Percentiles rank a stretch among this genome's conserved stretches.
phyloP scores from a whole-genome alignment of 1,140 invertebrate genomes.

The Drosophila cardini region DNA sequence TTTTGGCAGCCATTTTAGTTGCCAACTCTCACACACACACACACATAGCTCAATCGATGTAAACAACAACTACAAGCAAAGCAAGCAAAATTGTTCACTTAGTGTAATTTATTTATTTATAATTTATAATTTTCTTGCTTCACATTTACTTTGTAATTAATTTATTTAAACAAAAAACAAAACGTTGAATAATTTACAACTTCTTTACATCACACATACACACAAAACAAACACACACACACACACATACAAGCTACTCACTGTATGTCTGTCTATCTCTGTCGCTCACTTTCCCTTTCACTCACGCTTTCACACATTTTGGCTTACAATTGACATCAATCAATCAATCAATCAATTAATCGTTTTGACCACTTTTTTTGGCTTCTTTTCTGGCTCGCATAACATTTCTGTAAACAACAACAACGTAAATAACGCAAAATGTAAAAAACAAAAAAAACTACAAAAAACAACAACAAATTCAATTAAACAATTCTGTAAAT shows the following conservation, averaged over 20 bases:
- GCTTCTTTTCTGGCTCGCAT: slow-evolving; percentile 65
- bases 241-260: slow-evolving; percentile 40
- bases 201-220: slow-evolving; percentile 15
- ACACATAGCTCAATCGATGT: slow-evolving; percentile 65
- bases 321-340: slow-evolving; percentile 70
- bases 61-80: slow-evolving; percentile 43
- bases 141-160: slow-evolving; percentile 61
- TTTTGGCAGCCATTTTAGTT: slow-evolving; percentile 43
- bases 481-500: slow-evolving; percentile 58
- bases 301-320: slow-evolving; percentile 75
- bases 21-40: slow-evolving; percentile 38
- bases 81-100: slow-evolving; percentile 71
- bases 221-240: slow-evolving; percentile 24
- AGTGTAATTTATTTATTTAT: slow-evolving; percentile 80
- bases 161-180: slow-evolving; percentile 45
- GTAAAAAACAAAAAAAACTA: slow-evolving; percentile 53
- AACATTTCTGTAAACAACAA: slow-evolving; percentile 55
- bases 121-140: slow-evolving; percentile 50
- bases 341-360: slow-evolving; percentile 47
- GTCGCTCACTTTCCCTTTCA: slow-evolving; percentile 58
- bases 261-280: slow-evolving; percentile 44
- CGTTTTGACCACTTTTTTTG: slow-evolving; percentile 50
- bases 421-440: slow-evolving; percentile 76
- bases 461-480: slow-evolving; percentile 22
- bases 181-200: slow-evolving; percentile 20